Conservation (phyloP, 2,888 invertebrate species). For the Hypselothyrea guttata region DNA sequence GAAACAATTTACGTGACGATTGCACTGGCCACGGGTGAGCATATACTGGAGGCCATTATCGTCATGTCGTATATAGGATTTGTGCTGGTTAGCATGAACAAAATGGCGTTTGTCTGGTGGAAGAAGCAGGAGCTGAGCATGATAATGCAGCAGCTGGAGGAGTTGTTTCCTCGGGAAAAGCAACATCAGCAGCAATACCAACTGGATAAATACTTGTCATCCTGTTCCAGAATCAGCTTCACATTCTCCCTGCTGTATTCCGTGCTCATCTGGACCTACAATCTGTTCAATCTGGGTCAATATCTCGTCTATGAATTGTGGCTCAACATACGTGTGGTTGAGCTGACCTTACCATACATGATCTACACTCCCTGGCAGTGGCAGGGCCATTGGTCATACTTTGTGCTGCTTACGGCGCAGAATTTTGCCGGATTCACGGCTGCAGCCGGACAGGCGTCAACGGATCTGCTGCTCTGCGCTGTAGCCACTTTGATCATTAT, state of each 20-base stretch:
- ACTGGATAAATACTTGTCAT: slow-evolving; percentile 44
- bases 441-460: slow-evolving; percentile 72
- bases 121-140: slow-evolving; percentile 58
- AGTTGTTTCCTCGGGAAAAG: slow-evolving; percentile 54
- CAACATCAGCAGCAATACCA: slow-evolving; percentile 40
- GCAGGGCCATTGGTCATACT: slow-evolving; percentile 62
- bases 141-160: slow-evolving; percentile 56
- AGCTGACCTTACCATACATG: slow-evolving; percentile 62
- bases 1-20: slow-evolving; percentile 65
- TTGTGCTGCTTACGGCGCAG: slow-evolving; percentile 55
- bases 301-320: slow-evolving; percentile 61
- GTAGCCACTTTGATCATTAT: slow-evolving; percentile 75
- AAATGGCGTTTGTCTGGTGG: slow-evolving; percentile 72
- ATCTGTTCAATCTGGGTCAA: slow-evolving; percentile 65
- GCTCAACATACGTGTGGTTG: slow-evolving; percentile 47
- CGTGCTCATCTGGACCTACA: slow-evolving; percentile 78
- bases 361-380: slow-evolving; percentile 68
- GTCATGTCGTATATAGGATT: slow-evolving; percentile 77
- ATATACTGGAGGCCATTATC: slow-evolving; percentile 70
- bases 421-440: slow-evolving; percentile 70
- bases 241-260: slow-evolving; percentile 72
- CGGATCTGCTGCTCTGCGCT: slow-evolving; percentile 76
- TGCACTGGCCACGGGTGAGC: slow-evolving; percentile 48
- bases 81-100: slow-evolving; percentile 65
- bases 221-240: slow-evolving; percentile 52